Base-by-base conservation (phyloP, 2,888 invertebrate genomes). In the Dendrolimus pini region DNA sequence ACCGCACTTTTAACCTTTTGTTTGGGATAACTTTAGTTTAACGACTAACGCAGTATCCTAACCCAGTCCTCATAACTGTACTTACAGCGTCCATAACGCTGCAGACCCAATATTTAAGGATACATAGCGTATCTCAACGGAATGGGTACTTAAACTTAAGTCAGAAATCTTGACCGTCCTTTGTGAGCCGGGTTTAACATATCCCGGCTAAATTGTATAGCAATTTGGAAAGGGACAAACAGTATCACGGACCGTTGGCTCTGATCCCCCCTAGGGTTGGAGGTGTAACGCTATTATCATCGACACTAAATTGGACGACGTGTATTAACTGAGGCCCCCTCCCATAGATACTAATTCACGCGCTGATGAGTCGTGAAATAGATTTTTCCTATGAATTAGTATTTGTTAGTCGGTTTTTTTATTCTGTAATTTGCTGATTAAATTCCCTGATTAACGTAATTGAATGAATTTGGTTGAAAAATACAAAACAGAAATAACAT, bases 311-410 rank as follows among this genome's bases (percentile, higher is more conserved):
- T 69, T 65, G 67, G 61, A 60, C 64, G 65, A 63, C 69, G 13
- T 55, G 66, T 64, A 72, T 70, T 69, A 74, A 69, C 69, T 63
- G 53, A 55, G 59, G 61, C 54, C 61, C 54, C n/a, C 52, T 59
- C 59, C 61, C 62, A 54, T 56, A 53, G 62, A 41, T 65, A 65
- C 71, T 70, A 71, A 73, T 67, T 62, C 64, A 55, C 61, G 63
- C 58, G 61, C 66, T 66, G 71, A 74, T 77, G 77, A 72, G 59
- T 72, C 77, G 70, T 72, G 74, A 77, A 78, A 78, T 75, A 67
- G 76, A 72, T 74, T 73, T 65, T 64, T 63, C 60, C 61, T 52
- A 52, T 52, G 12, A n/a, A 0, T 30, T 30, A 30, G 30, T 30
- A 30, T 30, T 30, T 30, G 30, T 30, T 30, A 30, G 30, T 30